These are phyloP conservation scores for Eumerus sabulonum DNA, from an alignment of 2,888 invertebrate genomes.

Conservation along the genomic window DNA sequence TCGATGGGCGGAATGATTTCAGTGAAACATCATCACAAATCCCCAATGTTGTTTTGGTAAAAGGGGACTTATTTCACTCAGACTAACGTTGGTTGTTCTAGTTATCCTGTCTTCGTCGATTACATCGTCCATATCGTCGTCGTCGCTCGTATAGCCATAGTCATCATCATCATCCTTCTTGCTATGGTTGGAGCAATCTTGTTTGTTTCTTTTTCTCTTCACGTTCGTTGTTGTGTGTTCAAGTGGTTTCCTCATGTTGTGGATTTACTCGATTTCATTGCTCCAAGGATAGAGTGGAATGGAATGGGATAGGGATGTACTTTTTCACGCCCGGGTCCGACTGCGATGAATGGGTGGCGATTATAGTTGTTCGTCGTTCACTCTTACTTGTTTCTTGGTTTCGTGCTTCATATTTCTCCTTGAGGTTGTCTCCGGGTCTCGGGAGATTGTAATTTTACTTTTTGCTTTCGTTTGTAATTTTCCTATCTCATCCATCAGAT, in stretches of 20 bases:
- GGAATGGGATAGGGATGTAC: background rate
- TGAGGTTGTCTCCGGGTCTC: conserved; percentile 1
- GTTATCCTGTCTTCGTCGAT: conserved; percentile 34
- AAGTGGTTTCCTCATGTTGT: conserved; percentile 28
- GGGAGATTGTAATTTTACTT: background rate
- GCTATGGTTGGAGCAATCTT: conserved; percentile 29
- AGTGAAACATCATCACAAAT: conserved; percentile 51
- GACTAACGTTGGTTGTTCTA: conserved; percentile 39
- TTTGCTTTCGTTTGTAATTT: conserved; percentile 13
- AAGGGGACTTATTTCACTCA: conserved; percentile 41
- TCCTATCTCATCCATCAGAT: conserved; percentile 14
- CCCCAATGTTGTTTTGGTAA: conserved; percentile 53
- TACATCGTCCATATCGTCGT: conserved; percentile 9
- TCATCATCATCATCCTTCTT: conserved; percentile 18
- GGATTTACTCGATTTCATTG: conserved; percentile 17
- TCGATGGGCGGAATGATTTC: too few relatives aligned
- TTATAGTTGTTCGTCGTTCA: conserved; percentile 26
- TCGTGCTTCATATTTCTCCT: conserved; percentile 4
- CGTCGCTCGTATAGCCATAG: conserved; percentile 15
- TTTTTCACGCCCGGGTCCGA: too few relatives aligned
- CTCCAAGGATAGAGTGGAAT: background rate
- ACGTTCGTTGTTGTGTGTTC: conserved; percentile 5
- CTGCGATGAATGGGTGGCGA: conserved; percentile 18
- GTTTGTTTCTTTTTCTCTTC: conserved; percentile 16
- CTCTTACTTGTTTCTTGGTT: conserved; percentile 5